Percentiles rank a stretch among this genome's conserved stretches.
Conservation (phyloP, 2,113 vertebrate genomes). For the Hippocampus mohnikei region DNA sequence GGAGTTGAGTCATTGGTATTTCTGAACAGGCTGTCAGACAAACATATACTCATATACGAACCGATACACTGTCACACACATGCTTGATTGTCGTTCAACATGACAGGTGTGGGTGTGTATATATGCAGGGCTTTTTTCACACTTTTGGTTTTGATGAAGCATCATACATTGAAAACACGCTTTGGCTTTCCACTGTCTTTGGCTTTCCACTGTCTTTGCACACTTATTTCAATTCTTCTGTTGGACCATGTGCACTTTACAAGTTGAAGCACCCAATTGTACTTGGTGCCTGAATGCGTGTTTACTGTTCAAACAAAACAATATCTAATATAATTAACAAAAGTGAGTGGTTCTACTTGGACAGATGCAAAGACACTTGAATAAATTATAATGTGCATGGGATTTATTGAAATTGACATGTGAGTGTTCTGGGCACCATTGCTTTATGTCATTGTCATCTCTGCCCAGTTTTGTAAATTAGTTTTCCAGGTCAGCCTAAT, state of each 20-base stretch:
- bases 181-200: constrained; percentile 7
- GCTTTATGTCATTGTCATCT: too few relatives aligned
- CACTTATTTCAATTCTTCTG: constrained; percentile 6
- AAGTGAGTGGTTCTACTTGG: neutral
- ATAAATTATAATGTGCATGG: too few relatives aligned
- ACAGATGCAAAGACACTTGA: neutral
- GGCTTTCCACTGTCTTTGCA: constrained; percentile 4
- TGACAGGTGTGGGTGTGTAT: constrained; percentile 14
- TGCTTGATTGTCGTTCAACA: constrained; percentile 49
- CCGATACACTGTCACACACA: neutral
- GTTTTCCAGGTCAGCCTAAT: too few relatives aligned
- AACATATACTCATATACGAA: neutral
- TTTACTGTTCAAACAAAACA: neutral
- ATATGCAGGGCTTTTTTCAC: constrained; percentile 20
- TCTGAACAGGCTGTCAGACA: constrained; percentile 49
- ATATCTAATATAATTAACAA: neutral
- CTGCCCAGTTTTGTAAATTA: too few relatives aligned
- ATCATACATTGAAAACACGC: constrained; percentile 16
- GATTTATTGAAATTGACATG: too few relatives aligned
- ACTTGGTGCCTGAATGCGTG: neutral
- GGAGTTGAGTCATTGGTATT: constrained; percentile 72
- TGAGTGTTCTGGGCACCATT: too few relatives aligned
- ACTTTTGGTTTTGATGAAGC: constrained; percentile 21
- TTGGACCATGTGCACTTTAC: neutral
- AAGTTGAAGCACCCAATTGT: neutral